Base-by-base conservation (phyloP, 2,113 vertebrate genomes). In the Petrocephalus microphthalmus region DNA sequence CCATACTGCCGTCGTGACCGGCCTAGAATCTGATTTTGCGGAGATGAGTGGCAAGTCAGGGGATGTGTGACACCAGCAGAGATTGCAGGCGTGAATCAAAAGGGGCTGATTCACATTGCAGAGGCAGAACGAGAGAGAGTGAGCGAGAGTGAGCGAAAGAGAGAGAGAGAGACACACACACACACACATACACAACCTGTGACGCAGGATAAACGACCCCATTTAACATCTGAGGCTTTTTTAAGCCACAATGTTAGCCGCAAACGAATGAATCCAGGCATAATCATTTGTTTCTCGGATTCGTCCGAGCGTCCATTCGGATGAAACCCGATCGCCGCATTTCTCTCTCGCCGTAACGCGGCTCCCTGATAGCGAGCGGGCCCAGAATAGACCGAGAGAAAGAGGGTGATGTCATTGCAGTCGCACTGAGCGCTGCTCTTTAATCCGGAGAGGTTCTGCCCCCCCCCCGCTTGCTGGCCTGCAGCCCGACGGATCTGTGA, bases 401-500 rank as follows among this genome's bases (percentile, higher is more conserved):
- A 87, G 67, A 20, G 84, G 25, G 54, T 89, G 88, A 57, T n/a
- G 67, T 89, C 88, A 87, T 82, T 29, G 52, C 52, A 57, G 49
- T 49, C 81, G 25, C 52, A 78, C 57, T 53, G 53, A 71, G 6
- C 51, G 49, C 42, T 29, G 67, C 53, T 33, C 84, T 78, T 56
- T 37, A 86, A 86, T 84, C 49, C 85, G 60, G n/a, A 71, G 22
- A 85, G 57, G 25, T 52, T 37, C 13, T n/a, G 5, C 8, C 64
- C 49, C 86, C 49, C 33, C 57, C 47, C 71, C 45, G 1, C 56
- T 25, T 20, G 87, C 84, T 54, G 57, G 71, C 84, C 67, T 29
- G 17, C 88, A 88, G 85, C 78, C 89, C 89, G 86, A 89, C 89
- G 81, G 90, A 92, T 93, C 90, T 90, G 91, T 92, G 89, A 92